Evolutionary conservation across 1,140 invertebrate species (phyloP).

Genomic region (Amyelois transitella): DNA sequence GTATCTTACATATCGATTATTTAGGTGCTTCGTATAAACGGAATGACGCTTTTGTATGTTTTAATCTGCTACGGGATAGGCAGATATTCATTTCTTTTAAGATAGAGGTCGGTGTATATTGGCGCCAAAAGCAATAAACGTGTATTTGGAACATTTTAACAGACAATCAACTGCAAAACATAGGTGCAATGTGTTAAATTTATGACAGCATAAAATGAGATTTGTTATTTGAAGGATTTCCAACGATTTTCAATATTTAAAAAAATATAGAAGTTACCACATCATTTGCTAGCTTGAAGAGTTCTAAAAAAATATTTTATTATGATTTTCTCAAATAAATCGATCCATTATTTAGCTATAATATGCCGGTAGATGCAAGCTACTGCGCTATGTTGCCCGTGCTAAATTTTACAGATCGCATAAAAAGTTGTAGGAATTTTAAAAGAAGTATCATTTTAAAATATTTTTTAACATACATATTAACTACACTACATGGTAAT

Average conservation of each 20-base stretch:
- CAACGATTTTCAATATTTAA: neutral
- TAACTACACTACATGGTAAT: neutral
- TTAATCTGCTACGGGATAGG: too few species aligned
- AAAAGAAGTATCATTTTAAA: neutral
- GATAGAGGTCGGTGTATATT: neutral
- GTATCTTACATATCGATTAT: too few species aligned
- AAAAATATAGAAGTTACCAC: neutral
- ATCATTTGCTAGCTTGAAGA: neutral
- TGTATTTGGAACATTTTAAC: neutral
- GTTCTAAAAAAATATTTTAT: conserved; percentile 11
- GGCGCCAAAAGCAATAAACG: neutral
- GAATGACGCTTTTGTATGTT: too few species aligned
- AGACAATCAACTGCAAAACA: too few species aligned
- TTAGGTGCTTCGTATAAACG: too few species aligned
- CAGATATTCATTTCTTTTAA: neutral
- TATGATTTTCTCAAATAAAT: neutral
- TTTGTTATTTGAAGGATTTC: too few species aligned
- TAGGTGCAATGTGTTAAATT: too few species aligned
- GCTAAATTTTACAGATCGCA: conserved; percentile 20
- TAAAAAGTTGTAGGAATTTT: neutral
- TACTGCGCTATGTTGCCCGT: conserved; percentile 40
- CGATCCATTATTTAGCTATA: conserved; percentile 32
- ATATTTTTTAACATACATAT: neutral
- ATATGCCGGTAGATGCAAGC: conserved; percentile 34
- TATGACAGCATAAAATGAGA: too few species aligned